Percentiles rank a stretch among this genome's conserved stretches.
Conservation (phyloP, 2,888 invertebrate species). For the Drosophila atripex region DNA sequence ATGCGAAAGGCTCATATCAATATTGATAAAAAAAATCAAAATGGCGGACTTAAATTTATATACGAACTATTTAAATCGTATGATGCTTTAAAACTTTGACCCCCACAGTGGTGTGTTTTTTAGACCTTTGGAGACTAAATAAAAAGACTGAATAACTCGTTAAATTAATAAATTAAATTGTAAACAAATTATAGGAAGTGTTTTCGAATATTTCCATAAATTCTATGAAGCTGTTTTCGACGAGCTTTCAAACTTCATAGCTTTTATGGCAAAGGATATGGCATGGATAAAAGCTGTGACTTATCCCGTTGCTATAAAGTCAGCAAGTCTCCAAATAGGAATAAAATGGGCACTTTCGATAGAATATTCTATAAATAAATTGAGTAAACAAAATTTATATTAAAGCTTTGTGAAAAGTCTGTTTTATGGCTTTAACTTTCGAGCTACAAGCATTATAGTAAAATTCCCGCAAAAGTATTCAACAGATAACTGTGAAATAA, state of each 20-base stretch:
- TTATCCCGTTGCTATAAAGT: background rate
- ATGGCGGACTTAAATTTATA: slow-evolving; percentile 15
- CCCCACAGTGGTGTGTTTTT: background rate
- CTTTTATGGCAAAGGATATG: background rate
- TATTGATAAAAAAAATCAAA: slow-evolving; percentile 1
- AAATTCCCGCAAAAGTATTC: background rate
- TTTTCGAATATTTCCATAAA: background rate
- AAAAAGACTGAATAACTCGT: no score
- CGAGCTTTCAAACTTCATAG: background rate
- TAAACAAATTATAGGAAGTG: background rate
- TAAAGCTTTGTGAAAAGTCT: background rate
- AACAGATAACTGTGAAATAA: background rate
- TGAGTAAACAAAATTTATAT: background rate
- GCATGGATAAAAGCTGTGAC: background rate
- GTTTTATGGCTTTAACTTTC: background rate
- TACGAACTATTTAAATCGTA: slow-evolving; percentile 1
- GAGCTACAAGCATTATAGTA: background rate
- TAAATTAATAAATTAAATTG: background rate
- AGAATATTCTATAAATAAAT: background rate
- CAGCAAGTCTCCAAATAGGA: background rate
- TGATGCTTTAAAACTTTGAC: slow-evolving; percentile 6
- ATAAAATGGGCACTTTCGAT: background rate
- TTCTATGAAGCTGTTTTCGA: background rate
- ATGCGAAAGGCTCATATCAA: slow-evolving; percentile 3
- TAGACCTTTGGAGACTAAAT: background rate